Evolutionary conservation across 2,888 invertebrate species (phyloP).

Genomic region (Brassicogethes aeneus): DNA sequence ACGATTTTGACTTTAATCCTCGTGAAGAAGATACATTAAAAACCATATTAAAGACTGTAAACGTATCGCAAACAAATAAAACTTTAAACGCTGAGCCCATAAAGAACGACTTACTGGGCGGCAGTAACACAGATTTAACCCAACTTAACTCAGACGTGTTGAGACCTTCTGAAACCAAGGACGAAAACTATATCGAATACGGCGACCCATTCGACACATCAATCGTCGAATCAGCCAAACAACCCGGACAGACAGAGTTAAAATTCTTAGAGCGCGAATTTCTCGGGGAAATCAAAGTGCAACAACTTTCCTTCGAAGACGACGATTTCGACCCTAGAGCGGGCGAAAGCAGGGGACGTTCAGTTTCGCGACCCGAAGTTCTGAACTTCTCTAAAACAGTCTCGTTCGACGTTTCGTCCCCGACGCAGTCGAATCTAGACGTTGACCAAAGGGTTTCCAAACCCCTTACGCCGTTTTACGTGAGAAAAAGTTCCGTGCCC

Average conservation of each 20-base stretch:
- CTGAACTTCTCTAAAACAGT: conserved; percentile 44
- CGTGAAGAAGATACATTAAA: conserved; percentile 47
- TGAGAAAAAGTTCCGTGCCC: conserved; percentile 52
- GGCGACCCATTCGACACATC: conserved; percentile 86
- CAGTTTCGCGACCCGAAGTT: conserved; percentile 57
- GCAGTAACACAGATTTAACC: conserved; percentile 67
- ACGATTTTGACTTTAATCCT: conserved; percentile 52
- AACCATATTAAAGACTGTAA: neutral
- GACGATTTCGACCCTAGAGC: conserved; percentile 78
- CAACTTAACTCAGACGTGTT: conserved; percentile 60
- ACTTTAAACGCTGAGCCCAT: conserved; percentile 24
- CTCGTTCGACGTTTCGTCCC: conserved; percentile 50
- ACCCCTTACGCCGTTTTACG: conserved; percentile 76
- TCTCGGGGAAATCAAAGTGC: conserved; percentile 47
- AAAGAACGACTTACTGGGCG: conserved; percentile 62
- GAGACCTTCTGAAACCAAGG: conserved; percentile 47
- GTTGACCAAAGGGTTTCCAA: conserved; percentile 47
- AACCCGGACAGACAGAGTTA: conserved; percentile 69
- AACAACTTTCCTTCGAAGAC: conserved; percentile 50
- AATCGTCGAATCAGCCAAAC: conserved; percentile 57
- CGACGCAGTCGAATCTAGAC: conserved; percentile 22
- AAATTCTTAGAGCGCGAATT: conserved; percentile 72
- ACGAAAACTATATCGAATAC: conserved; percentile 49
- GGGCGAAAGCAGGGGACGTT: conserved; percentile 42
- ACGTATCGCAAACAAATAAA: neutral